A percentile compares a stretch with the other conserved stretches of the same genome.
Conservation (phyloP, 1,140 invertebrate genomes). For the Phenacoccus solenopsis region DNA sequence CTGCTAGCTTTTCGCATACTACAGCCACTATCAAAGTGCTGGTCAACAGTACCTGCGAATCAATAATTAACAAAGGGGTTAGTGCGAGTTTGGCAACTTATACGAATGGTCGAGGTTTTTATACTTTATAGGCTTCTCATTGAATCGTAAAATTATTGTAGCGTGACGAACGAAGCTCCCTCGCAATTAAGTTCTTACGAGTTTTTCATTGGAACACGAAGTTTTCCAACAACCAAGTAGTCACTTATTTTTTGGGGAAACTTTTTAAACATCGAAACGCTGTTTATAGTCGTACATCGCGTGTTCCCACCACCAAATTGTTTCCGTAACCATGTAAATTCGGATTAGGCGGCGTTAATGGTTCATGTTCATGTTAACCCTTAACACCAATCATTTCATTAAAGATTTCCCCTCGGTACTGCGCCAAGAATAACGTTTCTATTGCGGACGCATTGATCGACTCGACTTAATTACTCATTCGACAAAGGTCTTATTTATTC, state of each 20-base stretch:
- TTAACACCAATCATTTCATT: neutral
- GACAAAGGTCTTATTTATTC: neutral
- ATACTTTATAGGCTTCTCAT: too few relatives aligned
- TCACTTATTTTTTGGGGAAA: neutral
- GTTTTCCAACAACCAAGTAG: neutral
- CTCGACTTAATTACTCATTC: neutral
- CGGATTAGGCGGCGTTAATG: neutral
- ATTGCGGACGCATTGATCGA: neutral
- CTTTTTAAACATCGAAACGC: too few relatives aligned
- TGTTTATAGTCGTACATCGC: neutral
- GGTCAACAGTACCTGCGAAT: neutral
- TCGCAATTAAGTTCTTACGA: too few relatives aligned
- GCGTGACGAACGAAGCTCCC: too few relatives aligned
- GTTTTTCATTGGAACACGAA: neutral
- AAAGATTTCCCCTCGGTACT: too few relatives aligned
- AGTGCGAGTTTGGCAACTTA: too few relatives aligned
- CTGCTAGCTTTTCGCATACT: slow-evolving; percentile 1
- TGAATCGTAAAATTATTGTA: too few relatives aligned
- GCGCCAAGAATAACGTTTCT: neutral
- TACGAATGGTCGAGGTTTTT: too few relatives aligned
- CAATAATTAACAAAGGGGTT: too few relatives aligned
- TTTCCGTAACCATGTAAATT: neutral
- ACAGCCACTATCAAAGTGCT: neutral
- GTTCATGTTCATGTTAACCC: neutral
- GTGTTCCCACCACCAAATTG: neutral